A percentile compares a stretch with the other conserved stretches of the same genome.
phyloP scores from a whole-genome alignment of 2,888 invertebrate genomes.

The Mongoloraphidia duomilia region DNA sequence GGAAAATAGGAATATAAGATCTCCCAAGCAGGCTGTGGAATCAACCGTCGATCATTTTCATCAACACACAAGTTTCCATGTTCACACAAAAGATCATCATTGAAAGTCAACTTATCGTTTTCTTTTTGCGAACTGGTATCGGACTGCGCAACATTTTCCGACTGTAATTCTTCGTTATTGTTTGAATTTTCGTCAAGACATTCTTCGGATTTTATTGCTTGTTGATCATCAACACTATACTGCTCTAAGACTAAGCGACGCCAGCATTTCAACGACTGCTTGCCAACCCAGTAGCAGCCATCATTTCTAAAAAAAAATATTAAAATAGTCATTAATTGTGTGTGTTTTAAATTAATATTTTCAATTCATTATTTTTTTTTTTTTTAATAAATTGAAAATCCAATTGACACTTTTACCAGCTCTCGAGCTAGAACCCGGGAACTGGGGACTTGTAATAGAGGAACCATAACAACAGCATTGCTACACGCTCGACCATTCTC shows the following conservation, averaged over 20 bases:
- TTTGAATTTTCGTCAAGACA: background rate
- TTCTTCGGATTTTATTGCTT: background rate
- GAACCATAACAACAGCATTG: too few relatives aligned
- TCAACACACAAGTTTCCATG: slow-evolving; percentile 26
- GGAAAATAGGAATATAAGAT: slow-evolving; percentile 34
- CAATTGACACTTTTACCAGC: too few relatives aligned
- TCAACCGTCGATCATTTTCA: slow-evolving; percentile 26
- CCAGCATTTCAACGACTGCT: background rate
- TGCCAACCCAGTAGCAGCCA: background rate
- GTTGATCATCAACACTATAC: background rate
- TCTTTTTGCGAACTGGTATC: background rate
- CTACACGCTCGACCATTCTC: too few relatives aligned
- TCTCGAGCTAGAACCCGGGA: too few relatives aligned
- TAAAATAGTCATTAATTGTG: too few relatives aligned
- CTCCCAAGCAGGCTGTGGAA: slow-evolving; percentile 35
- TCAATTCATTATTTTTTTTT: too few relatives aligned
- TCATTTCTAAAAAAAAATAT: background rate
- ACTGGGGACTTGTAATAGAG: too few relatives aligned
- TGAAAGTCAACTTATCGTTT: background rate
- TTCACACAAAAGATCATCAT: background rate
- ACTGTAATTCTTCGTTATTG: background rate
- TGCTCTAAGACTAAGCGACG: background rate
- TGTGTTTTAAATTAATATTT: too few relatives aligned
- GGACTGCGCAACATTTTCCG: background rate
- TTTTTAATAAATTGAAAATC: too few relatives aligned